Percentiles rank a stretch among this genome's conserved stretches.
Evolutionary conservation across 2,888 invertebrate species (phyloP).

Genomic region (Lordiphosa fenestrarum): DNA sequence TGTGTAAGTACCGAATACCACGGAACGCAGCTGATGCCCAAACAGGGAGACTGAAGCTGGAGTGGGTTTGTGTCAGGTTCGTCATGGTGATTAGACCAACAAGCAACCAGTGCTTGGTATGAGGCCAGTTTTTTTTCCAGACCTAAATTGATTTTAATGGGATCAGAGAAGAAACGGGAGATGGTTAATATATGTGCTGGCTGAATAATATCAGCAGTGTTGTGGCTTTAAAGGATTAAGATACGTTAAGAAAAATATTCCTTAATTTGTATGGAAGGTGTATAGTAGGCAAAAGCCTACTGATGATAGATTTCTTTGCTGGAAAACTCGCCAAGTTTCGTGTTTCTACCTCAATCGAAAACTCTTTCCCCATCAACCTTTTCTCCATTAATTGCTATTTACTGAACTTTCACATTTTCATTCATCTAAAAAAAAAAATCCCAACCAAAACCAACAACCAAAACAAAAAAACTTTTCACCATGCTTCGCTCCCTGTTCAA

Average conservation of each 20-base stretch:
- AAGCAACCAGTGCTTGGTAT: background rate
- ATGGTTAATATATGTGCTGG: too few species aligned
- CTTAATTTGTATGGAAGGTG: too few species aligned
- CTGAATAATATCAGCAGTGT: too few species aligned
- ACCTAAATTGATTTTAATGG: constrained; percentile 51
- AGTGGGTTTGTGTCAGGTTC: constrained; percentile 1
- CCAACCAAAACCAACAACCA: constrained; percentile 11
- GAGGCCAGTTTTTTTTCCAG: background rate
- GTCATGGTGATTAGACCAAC: constrained; percentile 59
- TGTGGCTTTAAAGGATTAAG: too few species aligned
- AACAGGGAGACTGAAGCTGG: background rate
- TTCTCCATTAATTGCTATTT: constrained; percentile 55
- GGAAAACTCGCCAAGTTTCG: too few species aligned
- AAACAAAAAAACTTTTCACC: constrained; percentile 23
- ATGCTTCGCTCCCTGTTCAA: background rate
- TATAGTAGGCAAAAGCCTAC: too few species aligned
- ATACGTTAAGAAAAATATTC: too few species aligned
- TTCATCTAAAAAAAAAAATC: constrained; percentile 19
- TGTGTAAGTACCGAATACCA: constrained; percentile 36
- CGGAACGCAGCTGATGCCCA: constrained; percentile 48
- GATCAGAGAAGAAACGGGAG: background rate
- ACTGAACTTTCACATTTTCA: constrained; percentile 20
- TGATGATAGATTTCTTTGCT: too few species aligned
- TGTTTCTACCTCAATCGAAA: too few species aligned
- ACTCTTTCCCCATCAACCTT: constrained; percentile 5